phyloP scores from a whole-genome alignment of 2,888 invertebrate species.

The Labia minor region DNA sequence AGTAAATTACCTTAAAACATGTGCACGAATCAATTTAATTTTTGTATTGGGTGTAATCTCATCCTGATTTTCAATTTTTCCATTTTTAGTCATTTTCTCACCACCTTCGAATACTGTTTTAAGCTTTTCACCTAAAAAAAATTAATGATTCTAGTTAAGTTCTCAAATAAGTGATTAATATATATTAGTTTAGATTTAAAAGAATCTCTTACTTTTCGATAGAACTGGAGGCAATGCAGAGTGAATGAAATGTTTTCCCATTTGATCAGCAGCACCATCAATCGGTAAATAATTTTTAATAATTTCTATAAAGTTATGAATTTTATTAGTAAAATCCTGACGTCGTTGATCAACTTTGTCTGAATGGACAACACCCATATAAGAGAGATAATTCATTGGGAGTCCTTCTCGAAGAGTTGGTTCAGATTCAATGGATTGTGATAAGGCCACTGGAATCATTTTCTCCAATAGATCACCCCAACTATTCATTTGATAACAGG shows the following conservation, averaged over 20 bases:
- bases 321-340: constrained; percentile 32
- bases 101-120: constrained; percentile 64
- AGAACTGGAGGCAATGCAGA: constrained; percentile 79
- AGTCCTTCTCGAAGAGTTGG: constrained; percentile 64
- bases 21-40: constrained; percentile 49
- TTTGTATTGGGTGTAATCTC: constrained; percentile 52
- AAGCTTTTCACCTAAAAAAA: constrained; percentile 46
- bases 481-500: constrained; percentile 80
- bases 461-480: constrained; percentile 83
- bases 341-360: constrained; percentile 36
- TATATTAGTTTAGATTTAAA: too few species aligned
- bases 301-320: constrained; percentile 41
- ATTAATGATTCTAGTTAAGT: too few species aligned
- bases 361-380: constrained; percentile 60
- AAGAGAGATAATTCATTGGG: constrained; percentile 63
- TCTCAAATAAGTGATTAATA: too few species aligned
- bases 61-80: constrained; percentile 50
- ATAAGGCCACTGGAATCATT: constrained; percentile 61
- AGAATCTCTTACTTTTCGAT: constrained; percentile 37
- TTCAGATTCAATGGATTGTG: constrained; percentile 58
- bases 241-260: constrained; percentile 73
- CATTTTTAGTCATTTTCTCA: constrained; percentile 52
- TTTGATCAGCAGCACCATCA: constrained; percentile 75
- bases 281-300: constrained; percentile 38
- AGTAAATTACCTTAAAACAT: constrained; percentile 37